A percentile compares a stretch with the other conserved stretches of the same genome.
phyloP scores from a whole-genome alignment of 2,113 vertebrate genomes.

The Saguinus midas region DNA sequence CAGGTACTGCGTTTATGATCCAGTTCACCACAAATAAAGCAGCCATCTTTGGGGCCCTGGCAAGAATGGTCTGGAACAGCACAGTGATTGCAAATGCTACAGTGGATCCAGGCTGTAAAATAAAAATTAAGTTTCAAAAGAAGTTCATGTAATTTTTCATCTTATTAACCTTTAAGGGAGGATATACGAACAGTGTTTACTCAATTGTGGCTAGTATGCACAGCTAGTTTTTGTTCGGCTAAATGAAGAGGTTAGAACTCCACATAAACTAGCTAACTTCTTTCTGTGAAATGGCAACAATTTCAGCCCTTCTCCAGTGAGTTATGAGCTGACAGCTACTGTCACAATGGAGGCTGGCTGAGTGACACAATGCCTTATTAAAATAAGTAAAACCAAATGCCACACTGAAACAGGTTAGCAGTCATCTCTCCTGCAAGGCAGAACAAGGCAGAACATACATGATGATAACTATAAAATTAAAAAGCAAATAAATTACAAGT shows the following conservation, averaged over 20 bases:
- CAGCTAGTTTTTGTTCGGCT: not conserved
- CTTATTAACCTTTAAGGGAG: slow-evolving; percentile 17
- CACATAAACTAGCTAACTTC: not conserved
- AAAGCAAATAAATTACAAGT: slow-evolving; percentile 5
- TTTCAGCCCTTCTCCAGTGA: not conserved
- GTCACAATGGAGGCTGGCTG: not conserved
- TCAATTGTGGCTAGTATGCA: not conserved
- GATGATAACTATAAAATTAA: not conserved
- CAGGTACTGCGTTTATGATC: slow-evolving; percentile 91
- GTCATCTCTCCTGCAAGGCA: not conserved
- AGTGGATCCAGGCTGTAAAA: slow-evolving; percentile 93
- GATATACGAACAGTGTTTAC: not conserved
- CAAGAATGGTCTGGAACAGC: slow-evolving; percentile 89
- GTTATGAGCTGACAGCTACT: not conserved
- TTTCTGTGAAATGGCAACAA: not conserved
- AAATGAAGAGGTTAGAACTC: not conserved
- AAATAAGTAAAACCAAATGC: not conserved
- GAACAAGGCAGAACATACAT: not conserved
- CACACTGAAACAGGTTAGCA: not conserved
- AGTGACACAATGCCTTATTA: not conserved
- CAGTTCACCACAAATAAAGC: slow-evolving; percentile 89
- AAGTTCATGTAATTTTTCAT: not conserved
- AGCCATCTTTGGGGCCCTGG: slow-evolving; percentile 78
- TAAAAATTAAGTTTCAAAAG: slow-evolving; percentile 21
- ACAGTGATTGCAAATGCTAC: slow-evolving; percentile 87